A percentile compares a stretch with the other conserved stretches of the same genome.
phyloP scores from a whole-genome alignment of 1,140 invertebrate species.

The Aphidius ervi region DNA sequence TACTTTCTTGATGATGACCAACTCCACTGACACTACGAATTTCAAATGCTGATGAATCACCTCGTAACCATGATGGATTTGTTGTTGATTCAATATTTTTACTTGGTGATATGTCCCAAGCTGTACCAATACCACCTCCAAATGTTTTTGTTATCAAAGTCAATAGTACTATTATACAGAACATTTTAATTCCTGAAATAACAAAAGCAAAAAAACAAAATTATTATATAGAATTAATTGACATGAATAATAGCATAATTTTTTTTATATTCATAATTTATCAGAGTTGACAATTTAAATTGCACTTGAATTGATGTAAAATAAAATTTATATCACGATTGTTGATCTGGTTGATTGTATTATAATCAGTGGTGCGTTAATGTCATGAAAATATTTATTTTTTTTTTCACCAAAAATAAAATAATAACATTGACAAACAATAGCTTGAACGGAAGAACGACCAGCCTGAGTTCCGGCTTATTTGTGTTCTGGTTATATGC shows the following conservation, averaged over 20 bases:
- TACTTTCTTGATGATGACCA: constrained; percentile 18
- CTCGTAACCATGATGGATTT: constrained; percentile 32
- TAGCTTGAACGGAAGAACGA: constrained; percentile 35
- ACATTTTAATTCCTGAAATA: constrained; percentile 16
- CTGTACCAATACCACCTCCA: constrained; percentile 35
- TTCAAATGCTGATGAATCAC: constrained; percentile 38
- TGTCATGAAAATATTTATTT: constrained; percentile 24
- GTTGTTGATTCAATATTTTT: constrained; percentile 25
- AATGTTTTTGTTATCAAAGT: constrained; percentile 19
- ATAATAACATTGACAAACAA: constrained; percentile 12
- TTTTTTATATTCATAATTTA: too few relatives aligned
- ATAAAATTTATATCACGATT: neutral
- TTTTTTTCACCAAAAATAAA: constrained; percentile 18
- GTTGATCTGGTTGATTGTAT: constrained; percentile 1
- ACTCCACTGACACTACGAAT: constrained; percentile 36
- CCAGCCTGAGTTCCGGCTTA: constrained; percentile 32
- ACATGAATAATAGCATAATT: too few relatives aligned
- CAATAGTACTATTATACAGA: constrained; percentile 16
- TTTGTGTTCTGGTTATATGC: constrained; percentile 28
- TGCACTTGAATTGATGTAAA: too few relatives aligned
- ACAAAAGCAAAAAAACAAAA: constrained; percentile 1
- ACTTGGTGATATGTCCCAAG: constrained; percentile 38
- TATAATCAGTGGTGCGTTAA: constrained; percentile 23
- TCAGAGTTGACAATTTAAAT: too few relatives aligned
- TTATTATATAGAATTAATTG: too few relatives aligned